phyloP scores from a whole-genome alignment of 2,888 invertebrate species.

The Thymelicus lineola region DNA sequence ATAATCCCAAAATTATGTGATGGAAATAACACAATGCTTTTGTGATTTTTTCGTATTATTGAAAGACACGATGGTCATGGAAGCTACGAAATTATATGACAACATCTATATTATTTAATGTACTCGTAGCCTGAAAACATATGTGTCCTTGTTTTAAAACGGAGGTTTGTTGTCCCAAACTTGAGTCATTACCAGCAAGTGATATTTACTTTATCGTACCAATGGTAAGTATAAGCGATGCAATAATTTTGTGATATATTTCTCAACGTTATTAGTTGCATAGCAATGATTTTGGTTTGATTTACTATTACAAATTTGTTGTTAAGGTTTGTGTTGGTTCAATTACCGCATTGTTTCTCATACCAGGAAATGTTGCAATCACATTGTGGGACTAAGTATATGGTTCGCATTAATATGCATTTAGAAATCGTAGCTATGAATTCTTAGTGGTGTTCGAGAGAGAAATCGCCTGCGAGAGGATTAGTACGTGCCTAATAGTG shows the following conservation, averaged over 20 bases:
- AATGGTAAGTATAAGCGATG: constrained; percentile 11
- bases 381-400: constrained; percentile 65
- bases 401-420: constrained; percentile 73
- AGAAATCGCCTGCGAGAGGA: constrained; percentile 24
- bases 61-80: constrained; percentile 66
- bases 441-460: constrained; percentile 33
- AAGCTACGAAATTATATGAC: constrained; percentile 9
- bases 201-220: constrained; percentile 26
- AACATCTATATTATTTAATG: constrained; percentile 23
- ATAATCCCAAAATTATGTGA: not conserved
- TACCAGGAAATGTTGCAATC: constrained; percentile 75
- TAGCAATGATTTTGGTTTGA: constrained; percentile 17
- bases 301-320: constrained; percentile 34
- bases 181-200: constrained; percentile 15
- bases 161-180: constrained; percentile 25
- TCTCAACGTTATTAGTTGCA: constrained; percentile 37
- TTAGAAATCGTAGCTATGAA: constrained; percentile 50
- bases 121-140: constrained; percentile 63
- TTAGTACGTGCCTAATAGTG: constrained; percentile 26
- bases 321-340: constrained; percentile 36
- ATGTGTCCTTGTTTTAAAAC: constrained; percentile 68
- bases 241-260: constrained; percentile 39
- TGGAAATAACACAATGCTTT: constrained; percentile 34
- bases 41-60: constrained; percentile 49
- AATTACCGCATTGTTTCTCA: constrained; percentile 40